phyloP scores from a whole-genome alignment of 2,888 invertebrate species.

The Amiota communis region DNA sequence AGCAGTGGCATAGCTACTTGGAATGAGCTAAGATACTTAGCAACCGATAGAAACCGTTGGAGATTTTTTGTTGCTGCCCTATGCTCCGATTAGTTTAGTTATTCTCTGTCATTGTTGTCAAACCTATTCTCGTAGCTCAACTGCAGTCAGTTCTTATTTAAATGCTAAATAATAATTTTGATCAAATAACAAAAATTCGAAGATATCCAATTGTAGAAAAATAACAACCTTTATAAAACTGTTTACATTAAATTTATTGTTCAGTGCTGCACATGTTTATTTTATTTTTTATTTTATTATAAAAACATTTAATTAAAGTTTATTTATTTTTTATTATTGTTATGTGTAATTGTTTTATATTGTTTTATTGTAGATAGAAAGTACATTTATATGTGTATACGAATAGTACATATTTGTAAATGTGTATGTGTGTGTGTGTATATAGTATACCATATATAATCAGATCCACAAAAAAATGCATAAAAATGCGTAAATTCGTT shows the following conservation, averaged over 20 bases:
- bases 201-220: neutral
- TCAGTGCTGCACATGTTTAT: slow-evolving; percentile 47
- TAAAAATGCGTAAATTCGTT: slow-evolving; percentile 20
- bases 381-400: slow-evolving; percentile 9
- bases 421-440: slow-evolving; percentile 9
- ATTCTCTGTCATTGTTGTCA: too few relatives aligned
- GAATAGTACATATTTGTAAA: too few relatives aligned
- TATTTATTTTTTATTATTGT: neutral
- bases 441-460: neutral
- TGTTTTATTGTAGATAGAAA: slow-evolving; percentile 10
- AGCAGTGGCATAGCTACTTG: too few relatives aligned
- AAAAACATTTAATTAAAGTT: neutral
- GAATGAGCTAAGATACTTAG: too few relatives aligned
- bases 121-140: too few relatives aligned
- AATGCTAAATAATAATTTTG: too few relatives aligned
- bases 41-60: too few relatives aligned
- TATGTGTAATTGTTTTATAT: slow-evolving; percentile 1
- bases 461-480: slow-evolving; percentile 8
- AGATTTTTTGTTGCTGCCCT: too few relatives aligned
- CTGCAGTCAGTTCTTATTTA: too few relatives aligned
- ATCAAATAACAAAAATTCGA: too few relatives aligned
- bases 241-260: slow-evolving; percentile 35
- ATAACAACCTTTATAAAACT: slow-evolving; percentile 3
- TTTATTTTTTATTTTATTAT: neutral
- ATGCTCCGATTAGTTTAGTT: too few relatives aligned